These are phyloP conservation scores for Urocynchramus pylzowi DNA, from an alignment of 2,113 vertebrate species.

Conservation along the genomic window DNA sequence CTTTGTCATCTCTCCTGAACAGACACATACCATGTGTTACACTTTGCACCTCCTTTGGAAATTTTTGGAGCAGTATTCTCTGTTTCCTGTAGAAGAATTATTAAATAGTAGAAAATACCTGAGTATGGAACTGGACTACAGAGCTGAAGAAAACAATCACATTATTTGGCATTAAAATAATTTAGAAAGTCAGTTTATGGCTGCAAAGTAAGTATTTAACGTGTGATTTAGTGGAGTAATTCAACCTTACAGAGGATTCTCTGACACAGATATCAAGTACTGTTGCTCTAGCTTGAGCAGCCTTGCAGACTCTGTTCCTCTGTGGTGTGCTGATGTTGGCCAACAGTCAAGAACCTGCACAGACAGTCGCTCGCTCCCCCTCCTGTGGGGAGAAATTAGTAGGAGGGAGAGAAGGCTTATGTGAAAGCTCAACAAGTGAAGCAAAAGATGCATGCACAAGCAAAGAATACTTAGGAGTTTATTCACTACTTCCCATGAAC, in stretches of 20 bases:
- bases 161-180: not conserved
- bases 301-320: not conserved
- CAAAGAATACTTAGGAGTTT: not conserved
- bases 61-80: not conserved
- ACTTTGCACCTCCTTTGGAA: not conserved
- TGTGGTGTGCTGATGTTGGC: not conserved
- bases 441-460: not conserved
- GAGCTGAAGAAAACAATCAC: not conserved
- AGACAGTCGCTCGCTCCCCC: fast-evolving
- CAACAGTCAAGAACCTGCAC: not conserved
- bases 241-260: not conserved
- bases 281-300: not conserved
- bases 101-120: not conserved
- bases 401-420: not conserved
- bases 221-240: not conserved
- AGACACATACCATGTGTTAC: not conserved
- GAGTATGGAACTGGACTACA: not conserved
- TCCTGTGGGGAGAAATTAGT: not conserved
- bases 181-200: not conserved
- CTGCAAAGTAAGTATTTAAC: not conserved
- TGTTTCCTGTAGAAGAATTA: not conserved
- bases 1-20: not conserved
- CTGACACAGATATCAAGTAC: not conserved
- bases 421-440: not conserved
- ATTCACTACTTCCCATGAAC: not conserved